These are phyloP conservation scores for Hymenopus coronatus DNA, from an alignment of 2,888 invertebrate species.

Conservation along the genomic window DNA sequence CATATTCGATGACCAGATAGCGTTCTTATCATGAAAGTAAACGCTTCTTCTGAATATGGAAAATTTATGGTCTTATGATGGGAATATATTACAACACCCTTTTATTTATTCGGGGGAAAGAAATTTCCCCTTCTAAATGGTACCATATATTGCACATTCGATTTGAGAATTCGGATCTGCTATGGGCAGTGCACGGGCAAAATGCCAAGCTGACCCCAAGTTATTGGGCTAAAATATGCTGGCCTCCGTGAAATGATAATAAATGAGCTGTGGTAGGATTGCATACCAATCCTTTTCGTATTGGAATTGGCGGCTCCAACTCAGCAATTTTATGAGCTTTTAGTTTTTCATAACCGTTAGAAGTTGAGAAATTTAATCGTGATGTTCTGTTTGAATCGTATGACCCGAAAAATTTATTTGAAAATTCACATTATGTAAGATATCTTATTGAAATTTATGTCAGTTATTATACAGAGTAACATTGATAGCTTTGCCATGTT, in stretches of 20 bases:
- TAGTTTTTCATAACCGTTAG: no score
- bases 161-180: not conserved
- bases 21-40: not conserved
- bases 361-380: no score
- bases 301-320: not conserved
- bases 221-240: not conserved
- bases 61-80: not conserved
- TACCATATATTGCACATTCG: not conserved
- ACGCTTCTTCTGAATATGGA: not conserved
- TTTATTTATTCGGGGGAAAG: not conserved
- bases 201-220: not conserved
- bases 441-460: no score
- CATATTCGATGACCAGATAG: not conserved
- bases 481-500: no score
- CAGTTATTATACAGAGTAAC: no score
- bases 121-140: not conserved
- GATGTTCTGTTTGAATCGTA: no score
- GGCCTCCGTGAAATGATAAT: not conserved
- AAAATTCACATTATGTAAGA: no score
- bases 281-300: not conserved
- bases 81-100: not conserved
- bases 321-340: no score
- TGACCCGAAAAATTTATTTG: no score
- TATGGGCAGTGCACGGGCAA: not conserved
- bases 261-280: not conserved